phyloP scores from a whole-genome alignment of 2,113 vertebrate species.

The Dascyllus trimaculatus region DNA sequence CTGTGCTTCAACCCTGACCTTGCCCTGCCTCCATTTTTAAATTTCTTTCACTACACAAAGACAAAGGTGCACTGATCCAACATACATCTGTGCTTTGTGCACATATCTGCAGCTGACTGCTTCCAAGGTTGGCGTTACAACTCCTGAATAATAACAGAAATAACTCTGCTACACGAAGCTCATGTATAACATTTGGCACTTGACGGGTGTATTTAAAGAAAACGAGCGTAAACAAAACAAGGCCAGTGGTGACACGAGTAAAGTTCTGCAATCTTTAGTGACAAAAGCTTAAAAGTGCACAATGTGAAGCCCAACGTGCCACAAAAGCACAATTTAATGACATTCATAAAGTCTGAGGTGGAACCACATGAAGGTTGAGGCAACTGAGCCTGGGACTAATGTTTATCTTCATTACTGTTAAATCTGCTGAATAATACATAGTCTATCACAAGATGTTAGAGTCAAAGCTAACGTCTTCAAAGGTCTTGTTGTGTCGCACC shows the following conservation, averaged over 20 bases:
- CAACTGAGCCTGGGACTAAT: not conserved
- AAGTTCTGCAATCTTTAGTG: not conserved
- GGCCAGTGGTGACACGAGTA: not conserved
- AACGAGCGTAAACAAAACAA: not conserved
- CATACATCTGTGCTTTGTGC: slow-evolving; percentile 24
- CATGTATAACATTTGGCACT: not conserved
- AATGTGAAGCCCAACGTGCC: not conserved
- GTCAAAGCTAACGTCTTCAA: not conserved
- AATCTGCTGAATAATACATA: not conserved
- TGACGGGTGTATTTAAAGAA: not conserved
- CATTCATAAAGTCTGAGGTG: slow-evolving; percentile 5
- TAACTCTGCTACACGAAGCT: too few species aligned
- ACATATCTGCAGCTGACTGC: slow-evolving; percentile 1
- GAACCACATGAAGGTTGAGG: not conserved
- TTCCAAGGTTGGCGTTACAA: too few species aligned
- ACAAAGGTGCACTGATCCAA: slow-evolving; percentile 31
- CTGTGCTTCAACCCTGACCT: not conserved
- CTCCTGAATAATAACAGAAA: too few species aligned
- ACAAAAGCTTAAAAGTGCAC: not conserved
- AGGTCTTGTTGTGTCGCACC: not conserved
- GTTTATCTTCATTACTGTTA: not conserved
- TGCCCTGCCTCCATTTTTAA: slow-evolving; percentile 2
- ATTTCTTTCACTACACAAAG: slow-evolving; percentile 10
- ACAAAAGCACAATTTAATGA: slow-evolving; percentile 7
- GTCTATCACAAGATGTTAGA: not conserved